Percentiles rank a stretch among this genome's conserved stretches.
phyloP scores from a whole-genome alignment of 2,888 invertebrate species.

The Acanthosepion lycidas region DNA sequence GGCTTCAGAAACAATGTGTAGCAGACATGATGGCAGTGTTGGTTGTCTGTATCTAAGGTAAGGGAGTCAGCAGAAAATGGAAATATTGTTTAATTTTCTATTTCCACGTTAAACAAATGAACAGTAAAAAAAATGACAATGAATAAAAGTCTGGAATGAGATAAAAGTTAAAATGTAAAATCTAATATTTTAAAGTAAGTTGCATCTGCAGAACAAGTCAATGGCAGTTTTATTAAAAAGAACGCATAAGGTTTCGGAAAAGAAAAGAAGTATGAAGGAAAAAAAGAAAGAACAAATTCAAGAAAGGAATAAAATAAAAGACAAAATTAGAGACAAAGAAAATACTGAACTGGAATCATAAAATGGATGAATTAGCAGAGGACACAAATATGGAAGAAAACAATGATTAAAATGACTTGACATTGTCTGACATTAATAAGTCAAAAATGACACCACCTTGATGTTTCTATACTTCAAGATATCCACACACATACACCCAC shows the following conservation, averaged over 20 bases:
- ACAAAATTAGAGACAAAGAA: neutral
- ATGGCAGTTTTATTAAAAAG: too few species aligned
- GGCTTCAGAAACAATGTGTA: neutral
- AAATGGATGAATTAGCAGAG: too few species aligned
- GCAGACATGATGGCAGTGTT: neutral
- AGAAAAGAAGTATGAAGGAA: neutral
- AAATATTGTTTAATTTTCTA: neutral
- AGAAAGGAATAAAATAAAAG: neutral
- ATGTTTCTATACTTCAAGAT: neutral
- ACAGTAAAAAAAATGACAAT: neutral
- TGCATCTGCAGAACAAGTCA: neutral
- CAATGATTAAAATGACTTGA: neutral
- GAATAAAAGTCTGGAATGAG: neutral
- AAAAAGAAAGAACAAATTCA: neutral
- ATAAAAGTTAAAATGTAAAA: neutral
- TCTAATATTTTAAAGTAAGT: neutral
- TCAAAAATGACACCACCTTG: neutral
- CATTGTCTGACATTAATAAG: neutral
- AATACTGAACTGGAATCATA: neutral
- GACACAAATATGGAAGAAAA: too few species aligned
- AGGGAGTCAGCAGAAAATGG: neutral
- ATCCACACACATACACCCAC: neutral
- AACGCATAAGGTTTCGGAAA: neutral
- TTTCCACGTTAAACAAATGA: neutral
- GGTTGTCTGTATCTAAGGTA: neutral